Evolutionary conservation across 2,113 vertebrate species (phyloP), one percentile per base, ranked within the genome.

Genomic region (Rhombomys opimus): DNA sequence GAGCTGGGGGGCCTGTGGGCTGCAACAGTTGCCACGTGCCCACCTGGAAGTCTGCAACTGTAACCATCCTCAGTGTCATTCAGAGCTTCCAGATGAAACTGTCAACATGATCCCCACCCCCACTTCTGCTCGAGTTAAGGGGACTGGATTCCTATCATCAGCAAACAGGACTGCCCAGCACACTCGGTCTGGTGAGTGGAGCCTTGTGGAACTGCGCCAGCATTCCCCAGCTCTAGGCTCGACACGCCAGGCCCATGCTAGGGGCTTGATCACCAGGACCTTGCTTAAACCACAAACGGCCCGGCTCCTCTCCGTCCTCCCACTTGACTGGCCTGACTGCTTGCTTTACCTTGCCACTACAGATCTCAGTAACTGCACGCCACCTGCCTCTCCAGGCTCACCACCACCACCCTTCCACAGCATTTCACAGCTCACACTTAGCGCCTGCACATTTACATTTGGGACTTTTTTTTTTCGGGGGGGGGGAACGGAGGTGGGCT

Each of bases 321-420:
- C 23, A 67, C 54, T 6, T 86, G 30, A 27, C 2, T 41, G 41
- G 59, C 72, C 54, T 91, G 41, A 3, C 2, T 38, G 22, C 50
- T 38, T 11, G 0, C 12, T 25, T 18, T 73, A 77, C 22, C 65
- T 30, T 61, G 54, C 2, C 35, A 2, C 27, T 35, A 20, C 20
- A 72, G 50, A 17, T 27, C 14, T 20, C 94, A 46, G 46, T 46
- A 89, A 38, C 12, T 25, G n/a, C 59, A 46, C 1, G 30, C 5
- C 41, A 11, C 46, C 46, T 14, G 17, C 52, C 54, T 41, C 50
- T 82, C 67, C 61, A 77, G 88, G 61, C 23, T 14, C 50, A 1
- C 0, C 0, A 7, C 80, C 50, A 46, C 67, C 32, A 3, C 32
- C 52, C 38, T n/a, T 18, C 35, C n/a, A 22, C 2, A 0, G 50